A percentile compares a stretch with the other conserved stretches of the same genome.
These are phyloP conservation scores for Drosophila barbarae DNA, from an alignment of 2,888 invertebrate genomes.

Conservation along the genomic window DNA sequence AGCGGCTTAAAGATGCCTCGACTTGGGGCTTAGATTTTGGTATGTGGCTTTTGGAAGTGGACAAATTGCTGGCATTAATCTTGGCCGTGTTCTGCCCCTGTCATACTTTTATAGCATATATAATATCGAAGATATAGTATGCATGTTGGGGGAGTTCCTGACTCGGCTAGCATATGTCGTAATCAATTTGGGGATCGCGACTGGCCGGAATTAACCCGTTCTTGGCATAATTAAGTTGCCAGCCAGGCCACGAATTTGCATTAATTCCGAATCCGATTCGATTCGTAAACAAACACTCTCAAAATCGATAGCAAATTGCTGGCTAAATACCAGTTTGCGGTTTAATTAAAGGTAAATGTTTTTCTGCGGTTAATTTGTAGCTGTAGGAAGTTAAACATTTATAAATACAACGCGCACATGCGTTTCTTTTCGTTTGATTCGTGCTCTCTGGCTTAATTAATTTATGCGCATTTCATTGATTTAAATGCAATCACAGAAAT, in stretches of 20 bases:
- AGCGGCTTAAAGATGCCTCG: constrained; percentile 27
- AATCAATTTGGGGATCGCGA: constrained; percentile 25
- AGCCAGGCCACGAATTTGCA: constrained; percentile 39
- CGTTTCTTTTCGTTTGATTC: constrained; percentile 23
- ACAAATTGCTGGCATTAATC: constrained; percentile 64
- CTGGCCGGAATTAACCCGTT: constrained; percentile 50
- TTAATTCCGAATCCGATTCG: constrained; percentile 43
- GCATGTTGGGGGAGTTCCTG: constrained; percentile 34
- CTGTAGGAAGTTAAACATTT: constrained; percentile 41
- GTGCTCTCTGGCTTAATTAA: constrained; percentile 55
- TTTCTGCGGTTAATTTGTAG: constrained; percentile 29
- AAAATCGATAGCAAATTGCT: constrained; percentile 39
- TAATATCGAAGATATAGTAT: constrained; percentile 3
- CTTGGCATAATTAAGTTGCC: constrained; percentile 60
- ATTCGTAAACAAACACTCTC: constrained; percentile 31
- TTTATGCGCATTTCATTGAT: constrained; percentile 71
- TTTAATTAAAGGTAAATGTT: constrained; percentile 53
- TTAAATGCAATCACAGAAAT: constrained; percentile 35
- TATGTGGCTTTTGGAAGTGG: constrained; percentile 39
- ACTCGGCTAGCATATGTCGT: constrained; percentile 21
- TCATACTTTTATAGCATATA: constrained; percentile 5
- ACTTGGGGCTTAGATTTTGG: constrained; percentile 24
- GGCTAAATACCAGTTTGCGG: constrained; percentile 56
- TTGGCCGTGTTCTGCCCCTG: constrained; percentile 19
- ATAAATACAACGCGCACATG: constrained; percentile 31